These are phyloP conservation scores for Nibea coibor DNA, from an alignment of 2,113 vertebrate species.

Conservation along the genomic window DNA sequence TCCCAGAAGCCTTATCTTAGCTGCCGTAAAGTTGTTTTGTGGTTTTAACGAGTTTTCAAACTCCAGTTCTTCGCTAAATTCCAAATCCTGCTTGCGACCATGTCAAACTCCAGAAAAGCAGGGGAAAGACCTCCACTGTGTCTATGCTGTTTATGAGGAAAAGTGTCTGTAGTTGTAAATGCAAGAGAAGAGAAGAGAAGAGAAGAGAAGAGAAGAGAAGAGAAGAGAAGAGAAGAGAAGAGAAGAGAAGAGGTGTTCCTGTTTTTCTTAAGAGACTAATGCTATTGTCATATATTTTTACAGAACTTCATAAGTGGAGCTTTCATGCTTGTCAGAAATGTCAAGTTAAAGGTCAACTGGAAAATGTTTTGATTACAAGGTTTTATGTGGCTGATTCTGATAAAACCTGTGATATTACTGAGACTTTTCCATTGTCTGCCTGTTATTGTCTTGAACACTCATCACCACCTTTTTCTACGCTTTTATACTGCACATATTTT, in stretches of 20 bases:
- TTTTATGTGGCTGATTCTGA: slow-evolving; percentile 25
- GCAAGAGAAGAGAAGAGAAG: neutral
- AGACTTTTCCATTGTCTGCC: neutral
- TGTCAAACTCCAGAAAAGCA: slow-evolving; percentile 28
- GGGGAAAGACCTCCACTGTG: neutral
- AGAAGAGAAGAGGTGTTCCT: neutral
- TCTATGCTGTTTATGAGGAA: neutral
- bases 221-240: neutral
- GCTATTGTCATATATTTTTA: neutral
- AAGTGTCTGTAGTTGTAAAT: slow-evolving; percentile 7
- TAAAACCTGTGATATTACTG: slow-evolving; percentile 16
- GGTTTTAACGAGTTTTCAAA: slow-evolving; percentile 54
- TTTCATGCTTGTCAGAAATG: slow-evolving; percentile 26
- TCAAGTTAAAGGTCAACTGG: slow-evolving; percentile 33
- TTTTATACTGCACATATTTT: neutral
- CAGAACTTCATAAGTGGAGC: neutral
- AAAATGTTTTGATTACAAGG: slow-evolving; percentile 20
- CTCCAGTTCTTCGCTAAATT: slow-evolving; percentile 21
- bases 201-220: neutral
- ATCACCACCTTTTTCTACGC: neutral
- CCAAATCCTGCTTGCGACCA: slow-evolving; percentile 26
- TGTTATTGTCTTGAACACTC: slow-evolving; percentile 7
- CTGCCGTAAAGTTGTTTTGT: slow-evolving; percentile 54
- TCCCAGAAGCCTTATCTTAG: slow-evolving; percentile 43
- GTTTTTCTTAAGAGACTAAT: neutral